Percentiles rank a stretch among this genome's conserved stretches.
Evolutionary conservation across 2,113 vertebrate species (phyloP).

Genomic region (Abramis brama): DNA sequence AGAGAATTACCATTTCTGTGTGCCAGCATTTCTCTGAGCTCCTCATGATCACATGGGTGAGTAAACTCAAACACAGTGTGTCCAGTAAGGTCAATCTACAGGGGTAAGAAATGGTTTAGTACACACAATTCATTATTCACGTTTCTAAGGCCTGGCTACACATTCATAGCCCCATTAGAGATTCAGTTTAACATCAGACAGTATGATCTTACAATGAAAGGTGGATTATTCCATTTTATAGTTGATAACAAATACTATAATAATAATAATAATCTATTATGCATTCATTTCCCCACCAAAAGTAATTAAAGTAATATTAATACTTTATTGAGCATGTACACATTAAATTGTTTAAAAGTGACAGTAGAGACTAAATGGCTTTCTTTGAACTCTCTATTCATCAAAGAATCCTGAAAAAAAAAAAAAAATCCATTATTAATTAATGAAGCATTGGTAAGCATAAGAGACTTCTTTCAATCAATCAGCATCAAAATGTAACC

Average conservation of each 20-base stretch:
- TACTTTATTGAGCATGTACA: neutral
- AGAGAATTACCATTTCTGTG: constrained; percentile 86
- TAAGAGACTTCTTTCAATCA: too few species aligned
- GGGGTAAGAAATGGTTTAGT: constrained; percentile 49
- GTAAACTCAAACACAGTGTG: constrained; percentile 97
- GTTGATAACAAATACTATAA: neutral
- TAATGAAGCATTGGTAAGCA: too few species aligned
- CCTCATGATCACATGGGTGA: constrained; percentile 97
- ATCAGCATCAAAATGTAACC: too few species aligned
- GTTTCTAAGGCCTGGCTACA: neutral
- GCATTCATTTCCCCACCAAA: neutral
- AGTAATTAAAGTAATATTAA: too few species aligned
- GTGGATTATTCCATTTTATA: neutral
- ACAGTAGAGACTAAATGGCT: neutral
- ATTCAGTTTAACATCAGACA: neutral
- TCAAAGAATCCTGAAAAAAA: too few species aligned
- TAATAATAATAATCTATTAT: neutral
- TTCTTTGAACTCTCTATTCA: too few species aligned
- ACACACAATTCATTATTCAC: neutral
- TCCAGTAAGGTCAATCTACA: constrained; percentile 93
- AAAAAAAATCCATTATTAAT: too few species aligned
- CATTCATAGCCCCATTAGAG: neutral
- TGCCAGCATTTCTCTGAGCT: constrained; percentile 94
- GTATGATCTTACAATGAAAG: neutral
- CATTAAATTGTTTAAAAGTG: neutral